Evolutionary conservation across 2,113 vertebrate species (phyloP), one percentile per base, ranked within the genome.

Genomic region (Lepus europaeus): DNA sequence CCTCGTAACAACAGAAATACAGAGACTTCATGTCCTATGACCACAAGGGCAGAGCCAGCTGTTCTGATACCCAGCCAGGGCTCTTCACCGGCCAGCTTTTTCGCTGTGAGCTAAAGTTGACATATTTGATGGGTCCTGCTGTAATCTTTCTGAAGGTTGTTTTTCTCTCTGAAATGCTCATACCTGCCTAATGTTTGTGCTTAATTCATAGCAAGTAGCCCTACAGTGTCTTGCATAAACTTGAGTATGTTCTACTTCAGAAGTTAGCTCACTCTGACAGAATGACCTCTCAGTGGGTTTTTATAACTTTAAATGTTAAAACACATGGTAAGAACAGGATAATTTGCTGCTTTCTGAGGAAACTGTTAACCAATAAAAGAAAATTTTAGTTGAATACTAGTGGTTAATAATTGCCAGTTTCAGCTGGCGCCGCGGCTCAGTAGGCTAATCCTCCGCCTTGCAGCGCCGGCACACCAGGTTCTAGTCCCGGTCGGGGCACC

Each of bases 361-460:
- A 96, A 87, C 83, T 92, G 59, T 89, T 92, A 95, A 91, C 61
- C 17, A 89, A 29, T 87, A 89, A 90, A 91, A 53, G n/a, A 95
- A 89, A 94, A 94, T 87, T 87, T 59, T 72, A 81, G 53, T 95
- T 91, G 76, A 90, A 96, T 93, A 87, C 33, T 92, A 36, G 33
- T 87, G 83, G 93, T 96, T 97, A 95, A 89, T 94, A 93, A 91
- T 97, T 97, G 36, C 4, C 31, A 9, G 63, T 92, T 88, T 92
- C 85, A 36, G 36, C 36, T 36, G 36, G 36, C 36, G 36, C 36
- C 36, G 3, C 36, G 3, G 36, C 36, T 36, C 36, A 36, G 36
- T 36, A 36, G 36, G 36, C 36, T 36, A 36, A 36, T 36, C 36
- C 36, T 36, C 36, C 36, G 36, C 36, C 36, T 36, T 36, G 36